Conservation (phyloP, 2,888 invertebrate species). For the Melangyna quadrimaculata region DNA sequence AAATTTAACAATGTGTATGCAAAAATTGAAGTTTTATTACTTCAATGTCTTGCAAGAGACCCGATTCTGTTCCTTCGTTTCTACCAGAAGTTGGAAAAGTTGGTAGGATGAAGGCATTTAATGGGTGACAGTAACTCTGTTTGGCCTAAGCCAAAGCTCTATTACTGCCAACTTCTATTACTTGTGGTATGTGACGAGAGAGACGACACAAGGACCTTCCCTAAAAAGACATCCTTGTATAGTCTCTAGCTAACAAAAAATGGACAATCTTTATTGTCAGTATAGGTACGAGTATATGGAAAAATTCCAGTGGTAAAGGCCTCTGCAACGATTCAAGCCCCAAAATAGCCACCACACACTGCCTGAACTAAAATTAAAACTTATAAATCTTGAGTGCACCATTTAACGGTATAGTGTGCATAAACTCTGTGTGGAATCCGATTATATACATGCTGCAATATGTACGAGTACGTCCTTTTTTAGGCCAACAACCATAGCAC, state of each 20-base stretch:
- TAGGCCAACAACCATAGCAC: constrained; percentile 15
- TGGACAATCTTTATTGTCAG: background rate
- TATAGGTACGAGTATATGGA: background rate
- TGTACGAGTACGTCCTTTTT: constrained; percentile 24
- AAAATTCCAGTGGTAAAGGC: constrained; percentile 29
- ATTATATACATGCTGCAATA: constrained; percentile 45
- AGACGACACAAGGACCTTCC: constrained; percentile 27
- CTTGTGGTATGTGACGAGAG: constrained; percentile 64
- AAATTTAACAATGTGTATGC: constrained; percentile 56
- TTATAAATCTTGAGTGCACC: constrained; percentile 68
- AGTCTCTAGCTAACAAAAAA: background rate
- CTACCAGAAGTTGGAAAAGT: background rate
- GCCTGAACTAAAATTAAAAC: constrained; percentile 60
- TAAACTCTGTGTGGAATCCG: constrained; percentile 51
- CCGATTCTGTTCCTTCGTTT: background rate
- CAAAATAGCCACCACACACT: constrained; percentile 32
- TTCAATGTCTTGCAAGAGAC: constrained; percentile 48
- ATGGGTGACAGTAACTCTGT: constrained; percentile 51
- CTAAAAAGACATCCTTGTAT: background rate
- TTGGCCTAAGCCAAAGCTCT: constrained; percentile 36
- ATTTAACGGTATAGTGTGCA: constrained; percentile 64
- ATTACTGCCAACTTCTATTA: constrained; percentile 71
- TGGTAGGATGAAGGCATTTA: constrained; percentile 39
- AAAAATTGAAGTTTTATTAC: constrained; percentile 71
- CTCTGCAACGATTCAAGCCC: constrained; percentile 17